Percentiles rank a stretch among this genome's conserved stretches.
Evolutionary conservation across 2,113 vertebrate species (phyloP).

Genomic region (Limnothrissa miodon): DNA sequence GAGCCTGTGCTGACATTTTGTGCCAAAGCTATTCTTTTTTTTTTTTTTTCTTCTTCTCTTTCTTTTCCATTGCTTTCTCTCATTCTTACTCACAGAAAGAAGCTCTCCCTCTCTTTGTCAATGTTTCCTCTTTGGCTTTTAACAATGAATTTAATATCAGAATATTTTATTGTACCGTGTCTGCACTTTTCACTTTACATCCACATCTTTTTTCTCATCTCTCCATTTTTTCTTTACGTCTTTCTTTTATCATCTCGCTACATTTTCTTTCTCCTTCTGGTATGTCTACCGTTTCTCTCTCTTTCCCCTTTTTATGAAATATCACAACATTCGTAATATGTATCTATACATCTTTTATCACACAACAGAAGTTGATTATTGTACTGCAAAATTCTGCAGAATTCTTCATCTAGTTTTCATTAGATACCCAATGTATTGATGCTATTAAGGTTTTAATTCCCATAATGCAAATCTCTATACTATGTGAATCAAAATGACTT

Average conservation of each 20-base stretch:
- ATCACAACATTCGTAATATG: too few relatives aligned
- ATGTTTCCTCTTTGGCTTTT: background rate
- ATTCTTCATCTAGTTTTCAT: background rate
- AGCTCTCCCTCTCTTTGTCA: background rate
- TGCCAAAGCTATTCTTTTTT: background rate
- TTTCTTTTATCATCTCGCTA: background rate
- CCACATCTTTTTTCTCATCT: background rate
- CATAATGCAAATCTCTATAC: background rate
- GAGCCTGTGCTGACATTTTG: constrained; percentile 40
- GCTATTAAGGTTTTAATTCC: background rate
- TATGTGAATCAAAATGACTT: background rate
- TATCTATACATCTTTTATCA: background rate
- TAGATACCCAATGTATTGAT: background rate
- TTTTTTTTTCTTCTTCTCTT: background rate
- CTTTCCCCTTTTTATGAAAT: too few relatives aligned
- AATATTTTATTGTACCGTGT: background rate
- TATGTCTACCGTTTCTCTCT: too few relatives aligned
- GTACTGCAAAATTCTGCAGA: background rate
- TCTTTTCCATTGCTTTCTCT: background rate
- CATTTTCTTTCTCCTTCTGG: background rate
- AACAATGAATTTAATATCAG: background rate
- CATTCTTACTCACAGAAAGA: background rate
- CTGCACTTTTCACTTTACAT: background rate
- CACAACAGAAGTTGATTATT: background rate
- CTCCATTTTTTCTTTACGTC: background rate